Evolutionary conservation across 2,113 vertebrate species (phyloP), one percentile per base, ranked within the genome.

Genomic region (Todiramphus saurophagus): DNA sequence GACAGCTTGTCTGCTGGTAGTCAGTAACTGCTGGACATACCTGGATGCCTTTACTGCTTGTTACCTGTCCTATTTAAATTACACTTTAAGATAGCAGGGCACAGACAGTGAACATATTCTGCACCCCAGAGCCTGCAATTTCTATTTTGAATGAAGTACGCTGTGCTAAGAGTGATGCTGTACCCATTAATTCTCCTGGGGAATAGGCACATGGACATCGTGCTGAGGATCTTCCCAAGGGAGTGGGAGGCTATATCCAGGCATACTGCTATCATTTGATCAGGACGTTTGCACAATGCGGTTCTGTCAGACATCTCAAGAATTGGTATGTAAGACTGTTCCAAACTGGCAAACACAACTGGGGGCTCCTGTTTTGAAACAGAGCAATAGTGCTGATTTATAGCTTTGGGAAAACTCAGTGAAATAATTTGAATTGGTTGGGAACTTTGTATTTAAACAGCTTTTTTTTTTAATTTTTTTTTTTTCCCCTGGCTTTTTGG

Each of bases 341-440:
- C 76, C 79, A 92, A 96, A 93, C 35, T 89, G 84, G 60, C 76
- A 63, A 92, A 94, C 51, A 64, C 20, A 75, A 92, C 43, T 60
- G 15, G 64, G 89, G 76, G 60, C 44, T 93, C 35, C 85, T 93
- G 88, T 86, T 96, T 95, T 90, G 93, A 93, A 95, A 88, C 35
- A 72, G 41, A 87, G 75, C 58, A 83, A 92, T 68, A 90, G 30
- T 0, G 5, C 28, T 89, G 91, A 95, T 96, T 96, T 95, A 90
- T 64, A 86, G 68, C 92, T 94, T 94, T 90, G 90, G 56, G 90
- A 90, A 94, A 83, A 90, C 37, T 67, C 46, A 94, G 37, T 74
- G 43, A 95, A 94, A 86, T 90, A 0, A 82, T 84, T 94, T 91
- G 56, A 94, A 87, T 64, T 87, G 21, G 39, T 93, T 75, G 7